Evolutionary conservation across 2,888 invertebrate species (phyloP).

Genomic region (Ectemnius lituratus): DNA sequence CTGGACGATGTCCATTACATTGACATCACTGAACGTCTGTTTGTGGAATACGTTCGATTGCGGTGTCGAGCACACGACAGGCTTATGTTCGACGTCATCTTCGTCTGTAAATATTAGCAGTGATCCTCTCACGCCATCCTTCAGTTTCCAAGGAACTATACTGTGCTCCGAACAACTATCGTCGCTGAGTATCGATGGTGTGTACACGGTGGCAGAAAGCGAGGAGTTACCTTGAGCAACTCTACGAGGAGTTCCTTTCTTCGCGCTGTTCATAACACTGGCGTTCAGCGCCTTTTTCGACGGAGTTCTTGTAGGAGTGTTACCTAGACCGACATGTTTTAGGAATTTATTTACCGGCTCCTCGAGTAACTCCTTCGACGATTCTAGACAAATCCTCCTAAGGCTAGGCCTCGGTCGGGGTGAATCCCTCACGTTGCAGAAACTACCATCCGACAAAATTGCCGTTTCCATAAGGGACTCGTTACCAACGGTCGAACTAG

Average conservation of each 20-base stretch:
- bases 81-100: neutral
- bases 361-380: constrained; percentile 34
- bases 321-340: constrained; percentile 7
- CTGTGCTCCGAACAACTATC: neutral
- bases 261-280: neutral
- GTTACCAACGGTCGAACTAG: constrained; percentile 53
- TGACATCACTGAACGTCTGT: neutral
- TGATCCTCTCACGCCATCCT: neutral
- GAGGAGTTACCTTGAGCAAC: too few species aligned
- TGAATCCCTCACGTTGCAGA: constrained; percentile 42
- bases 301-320: neutral
- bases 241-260: neutral
- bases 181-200: constrained; percentile 1
- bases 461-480: constrained; percentile 58
- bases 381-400: constrained; percentile 54
- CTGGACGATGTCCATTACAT: constrained; percentile 41
- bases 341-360: constrained; percentile 28
- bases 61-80: neutral
- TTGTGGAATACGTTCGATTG: neutral
- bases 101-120: neutral
- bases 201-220: neutral
- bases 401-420: constrained; percentile 70
- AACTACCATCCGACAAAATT: constrained; percentile 54
- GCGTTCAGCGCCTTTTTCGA: neutral
- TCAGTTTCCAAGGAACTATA: neutral